Evolutionary conservation across 2,113 vertebrate genomes (phyloP), one percentile per base, ranked within the genome.

Genomic region (Melanostigma gelatinosum): DNA sequence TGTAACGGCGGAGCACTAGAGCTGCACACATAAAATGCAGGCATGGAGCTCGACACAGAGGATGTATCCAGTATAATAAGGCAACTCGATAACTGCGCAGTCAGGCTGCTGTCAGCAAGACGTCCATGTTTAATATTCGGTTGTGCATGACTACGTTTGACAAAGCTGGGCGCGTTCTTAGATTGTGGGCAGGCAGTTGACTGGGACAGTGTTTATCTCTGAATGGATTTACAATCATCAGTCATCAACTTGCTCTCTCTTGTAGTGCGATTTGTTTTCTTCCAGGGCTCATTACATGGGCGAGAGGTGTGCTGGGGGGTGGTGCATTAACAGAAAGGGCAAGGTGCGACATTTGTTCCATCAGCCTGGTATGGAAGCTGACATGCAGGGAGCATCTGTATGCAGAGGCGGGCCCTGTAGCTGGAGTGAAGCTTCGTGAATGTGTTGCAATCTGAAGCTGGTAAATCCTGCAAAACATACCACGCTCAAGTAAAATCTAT

Each of bases 1-100:
- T 40, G 55, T 75, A 80, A 42, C 73, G 24, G 70, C 78, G 66
- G 72, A 75, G 71, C 52, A 18, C 34, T 34, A 75, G 71, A 50
- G 3, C 42, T 46, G 42, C 68, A 65, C 68, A 3, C 76, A 62
- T 90, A 72, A 87, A 93, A 92, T 77, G 87, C 73, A 82, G 90
- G 83, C 86, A 60, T 85, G 88, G 87, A 78, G 61, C 87, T 90
- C 69, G 79, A 84, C 90, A 91, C 90, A 91, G 78, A 75, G 71
- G 86, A 92, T 93, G 85, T 94, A 63, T 87, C 69, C 90, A 82
- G 72, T 88, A 36, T 93, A 94, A 86, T 84, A 92, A 90, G 82
- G 72, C 79, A 68, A 72, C 66, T 79, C 79, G 85, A 89, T 94
- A 89, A 89, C 89, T 1, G 48, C 38, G 54, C 83, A 91, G 76